Conservation (phyloP, 2,888 invertebrate species). For the Eurytoma californica region DNA sequence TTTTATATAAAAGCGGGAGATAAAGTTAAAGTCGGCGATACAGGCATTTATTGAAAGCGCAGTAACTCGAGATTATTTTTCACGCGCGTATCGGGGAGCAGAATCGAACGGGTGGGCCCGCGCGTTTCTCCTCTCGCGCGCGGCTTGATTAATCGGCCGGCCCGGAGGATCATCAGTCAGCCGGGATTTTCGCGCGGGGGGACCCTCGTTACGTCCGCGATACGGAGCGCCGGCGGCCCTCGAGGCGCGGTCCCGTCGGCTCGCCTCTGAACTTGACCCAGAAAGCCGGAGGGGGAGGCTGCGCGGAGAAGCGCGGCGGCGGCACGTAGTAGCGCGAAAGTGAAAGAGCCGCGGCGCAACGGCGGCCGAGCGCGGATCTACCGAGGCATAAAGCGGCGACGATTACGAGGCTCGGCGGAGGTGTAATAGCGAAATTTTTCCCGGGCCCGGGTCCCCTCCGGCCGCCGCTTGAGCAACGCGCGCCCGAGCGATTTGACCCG, state of each 20-base stretch:
- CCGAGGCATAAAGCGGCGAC: conserved; percentile 19
- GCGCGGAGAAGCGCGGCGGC: neutral
- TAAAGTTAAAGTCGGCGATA: no score
- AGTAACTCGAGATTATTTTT: no score
- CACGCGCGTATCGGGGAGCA: no score
- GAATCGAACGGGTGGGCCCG: neutral
- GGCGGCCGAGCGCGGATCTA: conserved; percentile 14
- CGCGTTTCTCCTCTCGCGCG: neutral
- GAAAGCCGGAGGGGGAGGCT: conserved; percentile 18
- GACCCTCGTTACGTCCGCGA: neutral
- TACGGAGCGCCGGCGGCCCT: neutral
- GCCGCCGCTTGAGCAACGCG: neutral
- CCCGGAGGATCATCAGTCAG: no score
- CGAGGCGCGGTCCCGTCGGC: conserved; percentile 1
- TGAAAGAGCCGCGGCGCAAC: conserved; percentile 25
- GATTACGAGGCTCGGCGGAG: neutral
- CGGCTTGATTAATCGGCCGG: neutral
- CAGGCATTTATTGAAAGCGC: no score
- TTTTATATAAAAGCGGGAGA: no score
- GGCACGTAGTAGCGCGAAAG: conserved; percentile 15
- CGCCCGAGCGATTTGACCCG: conserved; percentile 18
- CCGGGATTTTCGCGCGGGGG: neutral
- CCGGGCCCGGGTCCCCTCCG: neutral
- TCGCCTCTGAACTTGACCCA: conserved; percentile 49
- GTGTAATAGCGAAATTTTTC: conserved; percentile 28